Evolutionary conservation across 2,797 vertebrate species (phyloP), one percentile per base, ranked within the genome.

Genomic region (Myripristis murdjan): DNA sequence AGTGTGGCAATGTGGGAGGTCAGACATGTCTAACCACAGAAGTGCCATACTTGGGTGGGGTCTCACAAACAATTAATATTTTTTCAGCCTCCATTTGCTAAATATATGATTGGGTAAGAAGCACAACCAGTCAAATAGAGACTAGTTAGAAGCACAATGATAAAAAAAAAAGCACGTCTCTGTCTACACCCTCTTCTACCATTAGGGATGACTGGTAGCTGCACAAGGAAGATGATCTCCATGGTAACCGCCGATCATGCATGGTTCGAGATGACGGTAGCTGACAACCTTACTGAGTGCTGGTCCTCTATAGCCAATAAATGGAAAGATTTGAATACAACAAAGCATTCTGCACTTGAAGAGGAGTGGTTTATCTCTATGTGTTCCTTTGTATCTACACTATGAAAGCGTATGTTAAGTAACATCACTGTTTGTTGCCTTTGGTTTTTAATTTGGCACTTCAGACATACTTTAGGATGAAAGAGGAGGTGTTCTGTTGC

Each of bases 221-320:
- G 73, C 49, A 64, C 24, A 5, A 41, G 52, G 61, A 84, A 73
- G 82, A 91, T 86, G 86, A 74, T 92, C 60, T 70, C 89, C 83
- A 89, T 87, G 79, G 89, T 51, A 90, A 92, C 91, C 60, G 33
- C 53, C 31, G 65, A 86, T 87, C 76, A 63, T 39, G 69, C 39
- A 57, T 73, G 64, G 70, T 73, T 69, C n/a, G n/a, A 84, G 71
- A 56, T 59, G 49, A 81, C 0, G 6, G 47, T 39, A 31, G 26
- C 18, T 70, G 60, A 68, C 65, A 73, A 55, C 37, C 11, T 23
- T n/a, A 41, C 33, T 60, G n/a, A n/a, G 71, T 43, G 5, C 22
- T 70, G 47, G 64, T 20, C 55, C 52, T 56, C 4, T 53, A 53
- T 22, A 63, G 31, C 10, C 41, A 66, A 41, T 35, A 37, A 58